Base-by-base conservation (phyloP, 2,797 vertebrate genomes). In the Siniperca obscura region DNA sequence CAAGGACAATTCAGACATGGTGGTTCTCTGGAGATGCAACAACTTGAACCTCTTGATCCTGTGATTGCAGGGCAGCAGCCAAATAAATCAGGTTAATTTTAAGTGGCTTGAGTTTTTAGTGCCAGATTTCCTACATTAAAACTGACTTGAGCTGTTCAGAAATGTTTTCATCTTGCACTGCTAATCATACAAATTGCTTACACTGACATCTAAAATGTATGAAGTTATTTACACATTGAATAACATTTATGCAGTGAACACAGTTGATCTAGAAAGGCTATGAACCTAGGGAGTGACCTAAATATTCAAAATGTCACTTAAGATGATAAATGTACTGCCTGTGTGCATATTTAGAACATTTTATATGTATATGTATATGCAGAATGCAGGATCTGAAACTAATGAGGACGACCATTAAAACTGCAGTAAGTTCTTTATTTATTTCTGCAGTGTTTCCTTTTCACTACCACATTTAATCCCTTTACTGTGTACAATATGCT, bases 381-480 rank as follows among this genome's bases (percentile, higher is more conserved):
- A n/a, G n/a, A 84, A 67, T 34, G 2, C 42, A 67, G 10, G 25
- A 40, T 40, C 42, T 34, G 13, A 76, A 76, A 62, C 16, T 38
- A 68, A 64, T 19, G 1, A 77, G 42, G 1, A 34, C 57, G 27
- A 72, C 70, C 40, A 71, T 78, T 50, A 74, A 71, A 69, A 22
- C 17, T 56, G 0, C 25, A 34, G 5, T 22, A 16, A 68, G 74
- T 17, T 79, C 7, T 36, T 65, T 13, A 59, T 70, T 74, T 65
- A 86, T 30, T 69, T 5, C 70, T 52, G 16, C 75, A 80, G 44
- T 78, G 64, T 80, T 89, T 80, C 30, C 30, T 21, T 52, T 81
- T 78, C 36, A 64, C 40, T 46, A 21, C 52, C 40, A 19, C 10
- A 38, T 76, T 70, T 50, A 79, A 74, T 73, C 4, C 9, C 48